Percentiles rank a stretch among this genome's conserved stretches.
Evolutionary conservation across 1,140 invertebrate genomes (phyloP).

Genomic region (Lepidurus apus): DNA sequence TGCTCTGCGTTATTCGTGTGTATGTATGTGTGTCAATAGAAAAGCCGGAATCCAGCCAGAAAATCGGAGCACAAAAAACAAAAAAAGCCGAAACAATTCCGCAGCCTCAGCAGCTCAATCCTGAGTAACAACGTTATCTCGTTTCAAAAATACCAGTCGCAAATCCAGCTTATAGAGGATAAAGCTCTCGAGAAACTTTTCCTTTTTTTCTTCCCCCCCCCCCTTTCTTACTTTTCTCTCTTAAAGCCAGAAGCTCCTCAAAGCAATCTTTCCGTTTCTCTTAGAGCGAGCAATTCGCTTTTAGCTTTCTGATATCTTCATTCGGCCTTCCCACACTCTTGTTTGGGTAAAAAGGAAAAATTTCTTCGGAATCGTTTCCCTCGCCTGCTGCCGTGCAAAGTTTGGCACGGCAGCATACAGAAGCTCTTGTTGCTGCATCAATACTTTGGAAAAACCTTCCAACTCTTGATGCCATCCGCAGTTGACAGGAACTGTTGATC

Average conservation of each 20-base stretch:
- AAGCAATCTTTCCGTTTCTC: background rate
- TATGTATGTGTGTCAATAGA: too few species aligned
- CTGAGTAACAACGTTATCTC: background rate
- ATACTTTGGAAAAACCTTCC: background rate
- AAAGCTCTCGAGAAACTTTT: background rate
- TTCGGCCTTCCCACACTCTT: too few species aligned
- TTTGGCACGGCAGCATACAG: background rate
- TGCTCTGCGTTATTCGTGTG: too few species aligned
- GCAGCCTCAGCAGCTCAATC: background rate
- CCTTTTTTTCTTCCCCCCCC: too few species aligned
- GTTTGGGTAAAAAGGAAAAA: too few species aligned
- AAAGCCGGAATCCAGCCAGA: too few species aligned
- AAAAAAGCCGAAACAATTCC: background rate
- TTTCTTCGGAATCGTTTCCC: too few species aligned
- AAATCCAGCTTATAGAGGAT: background rate
- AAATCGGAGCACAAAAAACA: background rate
- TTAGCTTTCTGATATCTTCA: background rate
- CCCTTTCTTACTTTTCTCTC: background rate
- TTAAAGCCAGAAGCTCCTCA: background rate
- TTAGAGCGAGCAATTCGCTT: background rate
- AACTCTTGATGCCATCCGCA: background rate
- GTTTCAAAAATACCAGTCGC: background rate
- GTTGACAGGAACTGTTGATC: constrained; percentile 7
- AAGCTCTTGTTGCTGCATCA: background rate
- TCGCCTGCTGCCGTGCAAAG: too few species aligned